Conservation (phyloP, 2,797 vertebrate species). For the Sarcophilus harrisii region DNA sequence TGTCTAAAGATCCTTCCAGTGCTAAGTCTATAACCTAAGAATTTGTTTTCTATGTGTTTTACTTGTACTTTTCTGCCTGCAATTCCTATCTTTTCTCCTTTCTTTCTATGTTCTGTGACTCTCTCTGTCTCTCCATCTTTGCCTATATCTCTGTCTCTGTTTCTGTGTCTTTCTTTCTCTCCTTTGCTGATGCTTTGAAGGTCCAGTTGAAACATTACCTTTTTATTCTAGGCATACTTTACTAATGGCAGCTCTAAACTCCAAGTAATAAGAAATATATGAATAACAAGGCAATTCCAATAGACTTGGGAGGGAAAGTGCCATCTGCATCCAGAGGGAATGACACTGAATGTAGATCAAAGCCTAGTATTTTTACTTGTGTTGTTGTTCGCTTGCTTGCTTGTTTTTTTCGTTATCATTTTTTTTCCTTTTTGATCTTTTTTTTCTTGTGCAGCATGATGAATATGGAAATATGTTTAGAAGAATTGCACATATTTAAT, state of each 20-base stretch:
- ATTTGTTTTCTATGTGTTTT: background rate
- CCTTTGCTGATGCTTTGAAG: background rate
- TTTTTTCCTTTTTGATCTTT: too few relatives aligned
- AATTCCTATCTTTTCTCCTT: fast-evolving
- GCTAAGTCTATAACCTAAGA: background rate
- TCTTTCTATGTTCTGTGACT: background rate
- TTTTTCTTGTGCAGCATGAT: too few relatives aligned
- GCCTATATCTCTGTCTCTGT: too few relatives aligned
- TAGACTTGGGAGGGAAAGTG: too few relatives aligned
- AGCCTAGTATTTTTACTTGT: too few relatives aligned
- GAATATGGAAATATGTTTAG: too few relatives aligned
- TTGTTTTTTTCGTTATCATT: too few relatives aligned
- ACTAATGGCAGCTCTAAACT: background rate
- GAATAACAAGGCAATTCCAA: background rate
- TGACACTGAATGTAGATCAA: too few relatives aligned
- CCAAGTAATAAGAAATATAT: background rate
- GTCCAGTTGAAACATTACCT: background rate
- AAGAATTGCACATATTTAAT: too few relatives aligned
- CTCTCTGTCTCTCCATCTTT: too few relatives aligned
- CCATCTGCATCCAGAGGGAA: too few relatives aligned
- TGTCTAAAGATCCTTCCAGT: background rate
- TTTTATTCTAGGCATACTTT: background rate
- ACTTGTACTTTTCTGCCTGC: background rate
- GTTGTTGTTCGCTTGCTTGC: too few relatives aligned
- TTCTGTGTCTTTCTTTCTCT: background rate